Evolutionary conservation across 2,113 vertebrate genomes (phyloP), one percentile per base, ranked within the genome.

Genomic region (Pica pica): DNA sequence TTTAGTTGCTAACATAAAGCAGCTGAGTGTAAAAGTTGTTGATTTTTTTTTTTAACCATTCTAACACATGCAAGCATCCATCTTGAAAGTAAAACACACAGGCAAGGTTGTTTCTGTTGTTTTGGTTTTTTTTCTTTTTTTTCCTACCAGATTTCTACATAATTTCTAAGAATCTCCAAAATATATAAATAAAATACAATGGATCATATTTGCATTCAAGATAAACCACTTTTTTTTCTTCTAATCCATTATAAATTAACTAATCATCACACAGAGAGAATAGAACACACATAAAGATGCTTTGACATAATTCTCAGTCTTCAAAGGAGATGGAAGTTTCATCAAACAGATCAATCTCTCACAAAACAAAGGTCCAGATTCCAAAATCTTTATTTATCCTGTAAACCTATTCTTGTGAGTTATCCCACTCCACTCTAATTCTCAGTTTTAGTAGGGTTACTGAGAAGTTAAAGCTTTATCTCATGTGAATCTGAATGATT

Each of bases 371-470:
- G 16, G 12, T 23, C 10, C 19, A 68, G 15, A 21, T 28, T 57
- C 20, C n/a, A 47, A 87, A 50, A 26, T 7, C 20, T 80, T 81
- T 21, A 16, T 65, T 70, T 47, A 84, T 27, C 10, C 7, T 14
- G 2, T 18, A n/a, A 27, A 30, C 1, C 1, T 77, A 7, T 60
- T 87, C 83, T 60, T 17, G 28, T 33, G 31, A 80, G 4, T 2
- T 39, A 16, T 50, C 8, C 5, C 15, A 1, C 4, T 64, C 20
- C 16, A 63, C 1, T 4, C 1, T 16, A 22, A 71, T 24, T 9
- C 10, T 42, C 21, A 41, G 2, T 74, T 73, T 77, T 44, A 60
- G 13, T 14, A 71, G 8, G 27, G 24, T 69, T 50, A 33, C 12
- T 24, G 14, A 18, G 30, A 81, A 80, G 52, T 46, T 7, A 74